Evolutionary conservation across 2,888 invertebrate species (phyloP).

Genomic region (Baccha elongata): DNA sequence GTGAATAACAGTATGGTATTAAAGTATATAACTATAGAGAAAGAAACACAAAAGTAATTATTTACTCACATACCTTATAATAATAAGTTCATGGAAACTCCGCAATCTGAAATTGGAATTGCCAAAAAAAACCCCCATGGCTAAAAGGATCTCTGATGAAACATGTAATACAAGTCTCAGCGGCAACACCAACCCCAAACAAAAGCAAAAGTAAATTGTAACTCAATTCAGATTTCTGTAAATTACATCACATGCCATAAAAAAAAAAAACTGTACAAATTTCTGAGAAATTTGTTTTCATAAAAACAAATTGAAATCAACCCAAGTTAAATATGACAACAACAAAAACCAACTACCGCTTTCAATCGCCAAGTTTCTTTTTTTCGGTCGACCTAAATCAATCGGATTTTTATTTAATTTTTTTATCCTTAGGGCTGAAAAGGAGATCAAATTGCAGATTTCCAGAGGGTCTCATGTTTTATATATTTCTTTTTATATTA

Average conservation of each 20-base stretch:
- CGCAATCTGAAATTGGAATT: slow-evolving; percentile 14
- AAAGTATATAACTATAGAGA: not conserved
- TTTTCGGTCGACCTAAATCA: slow-evolving; percentile 46
- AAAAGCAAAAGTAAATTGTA: slow-evolving; percentile 14
- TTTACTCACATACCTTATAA: slow-evolving; percentile 15
- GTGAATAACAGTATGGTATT: too few relatives aligned
- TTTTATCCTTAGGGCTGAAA: slow-evolving; percentile 4
- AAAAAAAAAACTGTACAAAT: slow-evolving; percentile 21
- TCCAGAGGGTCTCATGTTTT: slow-evolving; percentile 16
- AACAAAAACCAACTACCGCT: not conserved
- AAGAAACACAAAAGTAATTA: slow-evolving; percentile 6
- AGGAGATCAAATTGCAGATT: slow-evolving; percentile 37
- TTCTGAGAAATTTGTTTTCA: slow-evolving; percentile 20
- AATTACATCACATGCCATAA: slow-evolving; percentile 1
- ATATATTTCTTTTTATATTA: not conserved
- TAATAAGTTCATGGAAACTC: slow-evolving; percentile 10
- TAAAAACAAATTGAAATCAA: slow-evolving; percentile 1
- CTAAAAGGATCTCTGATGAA: slow-evolving; percentile 3
- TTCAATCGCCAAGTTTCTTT: slow-evolving; percentile 1
- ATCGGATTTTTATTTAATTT: slow-evolving; percentile 23
- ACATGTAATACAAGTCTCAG: not conserved
- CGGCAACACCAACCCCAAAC: not conserved
- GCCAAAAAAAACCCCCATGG: not conserved
- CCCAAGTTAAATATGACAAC: not conserved
- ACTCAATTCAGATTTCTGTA: slow-evolving; percentile 17